These are phyloP conservation scores for Hyposoter didymator DNA, from an alignment of 2,888 invertebrate genomes.

Conservation along the genomic window DNA sequence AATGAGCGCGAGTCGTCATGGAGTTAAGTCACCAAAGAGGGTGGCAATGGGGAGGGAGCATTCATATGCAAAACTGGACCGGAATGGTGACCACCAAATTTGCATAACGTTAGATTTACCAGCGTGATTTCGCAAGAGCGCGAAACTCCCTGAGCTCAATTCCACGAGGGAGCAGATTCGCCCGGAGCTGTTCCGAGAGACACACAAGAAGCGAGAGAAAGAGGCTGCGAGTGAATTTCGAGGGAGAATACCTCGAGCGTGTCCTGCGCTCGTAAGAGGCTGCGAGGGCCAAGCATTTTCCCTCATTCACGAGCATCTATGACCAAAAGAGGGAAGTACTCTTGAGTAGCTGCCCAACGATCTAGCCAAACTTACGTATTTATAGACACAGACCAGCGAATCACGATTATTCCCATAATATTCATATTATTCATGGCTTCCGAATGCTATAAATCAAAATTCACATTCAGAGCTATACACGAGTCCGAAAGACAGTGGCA, in stretches of 20 bases:
- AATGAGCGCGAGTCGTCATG: constrained; percentile 59
- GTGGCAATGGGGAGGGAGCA: constrained; percentile 67
- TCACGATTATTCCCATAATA: constrained; percentile 42
- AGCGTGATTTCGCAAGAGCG: constrained; percentile 79
- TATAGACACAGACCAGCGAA: constrained; percentile 2
- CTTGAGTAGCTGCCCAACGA: constrained; percentile 56
- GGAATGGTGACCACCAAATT: constrained; percentile 81
- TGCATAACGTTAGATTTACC: constrained; percentile 84
- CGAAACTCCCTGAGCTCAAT: constrained; percentile 53
- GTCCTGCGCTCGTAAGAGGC: constrained; percentile 24
- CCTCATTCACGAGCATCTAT: constrained; percentile 30
- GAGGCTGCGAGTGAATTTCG: constrained; percentile 35
- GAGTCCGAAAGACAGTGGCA: not conserved
- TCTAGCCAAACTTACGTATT: constrained; percentile 33
- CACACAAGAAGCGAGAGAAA: constrained; percentile 5
- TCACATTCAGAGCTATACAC: constrained; percentile 36
- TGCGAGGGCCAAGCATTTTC: constrained; percentile 24
- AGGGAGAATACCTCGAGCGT: constrained; percentile 64
- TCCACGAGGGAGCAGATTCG: constrained; percentile 51
- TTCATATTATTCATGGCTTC: constrained; percentile 59
- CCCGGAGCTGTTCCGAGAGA: constrained; percentile 40
- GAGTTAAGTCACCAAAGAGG: constrained; percentile 46
- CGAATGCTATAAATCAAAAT: constrained; percentile 46
- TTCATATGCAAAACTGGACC: constrained; percentile 83
- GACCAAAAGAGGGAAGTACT: constrained; percentile 36